Evolutionary conservation across 2,888 invertebrate species (phyloP), one percentile per base, ranked within the genome.

Genomic region (Andrena bicolor): DNA sequence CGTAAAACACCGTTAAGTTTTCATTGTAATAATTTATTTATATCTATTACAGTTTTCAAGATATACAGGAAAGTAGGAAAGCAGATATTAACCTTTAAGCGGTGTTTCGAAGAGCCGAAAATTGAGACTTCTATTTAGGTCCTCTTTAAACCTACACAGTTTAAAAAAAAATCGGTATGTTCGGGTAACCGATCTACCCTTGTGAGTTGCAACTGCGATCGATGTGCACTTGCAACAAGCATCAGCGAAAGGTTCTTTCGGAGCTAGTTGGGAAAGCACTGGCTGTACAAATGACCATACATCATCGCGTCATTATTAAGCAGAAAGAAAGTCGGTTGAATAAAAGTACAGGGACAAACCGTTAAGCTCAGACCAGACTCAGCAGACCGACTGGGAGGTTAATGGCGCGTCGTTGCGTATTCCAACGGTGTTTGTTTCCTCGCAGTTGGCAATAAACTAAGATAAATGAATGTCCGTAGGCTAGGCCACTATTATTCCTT

Each of bases 371-470:
- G 88, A 85, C 56, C 28, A 58, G 30, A 16, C 65, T 87, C 85
- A 84, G 89, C 80, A 84, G 86, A 82, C 88, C 89, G 87, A 91
- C 88, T 86, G 88, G 89, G 91, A 90, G 90, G 92, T 92, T 92
- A 92, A 92, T 92, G 92, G 92, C 90, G 90, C 92, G 89, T 91
- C 90, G 91, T 92, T 92, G 92, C 91, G 92, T 92, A 92, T 92
- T 92, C 92, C 90, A 90, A 80, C 90, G 89, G 92, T 91, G 92
- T 92, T 92, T 92, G 92, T 92, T 92, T 92, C 90, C 90, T 90
- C 92, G 89, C 90, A 92, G 92, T 91, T 90, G 91, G 92, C 92
- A 92, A 92, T 92, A 92, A 92, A 92, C 92, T 92, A 92, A 92
- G 92, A 92, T 92, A 92, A 92, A 92, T 92, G 92, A 92, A 92